Evolutionary conservation across 2,888 invertebrate species (phyloP), one percentile per base, ranked within the genome.

Genomic region (Barypeithes pellucidus): DNA sequence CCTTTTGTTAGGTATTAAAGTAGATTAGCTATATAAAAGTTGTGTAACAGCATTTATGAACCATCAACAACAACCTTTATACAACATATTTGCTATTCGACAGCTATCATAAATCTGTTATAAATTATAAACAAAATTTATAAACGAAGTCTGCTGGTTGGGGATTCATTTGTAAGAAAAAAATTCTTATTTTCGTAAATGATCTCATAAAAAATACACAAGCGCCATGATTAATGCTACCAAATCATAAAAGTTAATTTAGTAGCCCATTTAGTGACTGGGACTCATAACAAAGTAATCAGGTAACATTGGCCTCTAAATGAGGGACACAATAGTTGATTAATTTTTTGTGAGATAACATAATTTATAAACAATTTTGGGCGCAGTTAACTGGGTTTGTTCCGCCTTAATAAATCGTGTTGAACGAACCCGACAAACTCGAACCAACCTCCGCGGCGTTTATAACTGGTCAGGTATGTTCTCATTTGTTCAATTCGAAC

Each of bases 231-330:
- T 57, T 57, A 33, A 57, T 57, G 54, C 18, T 57, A 57, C 33
- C 24, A 57, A 57, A 57, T 57, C 54, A 57, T 33, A 57, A 57
- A 57, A 57, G 54, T 57, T 57, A 57, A 57, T 57, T 57, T 57
- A 57, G 54, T 57, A 33, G 54, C 33, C 54, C 33, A 36, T 33
- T 57, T 57, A 57, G 54, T 54, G 22, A 33, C 54, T 54, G 5
- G 29, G 54, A 57, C 33, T 33, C 54, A 33, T 57, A 57, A 57
- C 54, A 57, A 57, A 57, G 54, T 57, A 57, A 57, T 57, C 54
- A 57, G 33, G 33, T 57, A 57, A 57, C 54, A 33, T 57, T 57
- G 54, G 54, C 54, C 54, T 54, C n/a, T 29, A 57, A 57, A 57
- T 57, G 54, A 57, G 54, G 33, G 33, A 57, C 54, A 57, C 54